These are phyloP conservation scores for Fistularia tabacaria DNA, from an alignment of 2,797 vertebrate genomes.

Conservation along the genomic window DNA sequence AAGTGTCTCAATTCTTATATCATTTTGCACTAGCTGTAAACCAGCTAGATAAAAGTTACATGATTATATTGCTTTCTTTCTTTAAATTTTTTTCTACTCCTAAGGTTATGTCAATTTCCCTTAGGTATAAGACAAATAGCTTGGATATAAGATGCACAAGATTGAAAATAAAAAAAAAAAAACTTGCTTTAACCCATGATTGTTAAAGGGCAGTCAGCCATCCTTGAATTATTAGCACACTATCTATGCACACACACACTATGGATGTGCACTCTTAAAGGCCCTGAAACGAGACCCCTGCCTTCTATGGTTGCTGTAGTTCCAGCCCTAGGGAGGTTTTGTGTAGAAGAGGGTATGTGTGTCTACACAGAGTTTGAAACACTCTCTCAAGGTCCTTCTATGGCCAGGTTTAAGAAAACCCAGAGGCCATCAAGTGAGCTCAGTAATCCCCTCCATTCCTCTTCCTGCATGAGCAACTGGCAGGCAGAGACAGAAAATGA, in stretches of 20 bases:
- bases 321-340: slow-evolving; percentile 29
- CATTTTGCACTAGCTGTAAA: too few species aligned
- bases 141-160: slow-evolving; percentile 3
- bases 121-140: too few species aligned
- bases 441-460: slow-evolving; percentile 61
- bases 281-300: slow-evolving; percentile 45
- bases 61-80: too few species aligned
- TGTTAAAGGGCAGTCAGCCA: slow-evolving; percentile 46
- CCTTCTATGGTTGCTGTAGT: slow-evolving; percentile 70
- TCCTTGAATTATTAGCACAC: slow-evolving; percentile 39
- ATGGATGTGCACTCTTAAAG: slow-evolving; percentile 29
- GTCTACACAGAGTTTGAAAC: slow-evolving; percentile 33
- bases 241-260: slow-evolving; percentile 17
- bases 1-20: too few species aligned
- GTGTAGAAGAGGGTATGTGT: slow-evolving; percentile 11
- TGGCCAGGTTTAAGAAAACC: slow-evolving; percentile 54
- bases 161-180: background rate
- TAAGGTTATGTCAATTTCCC: background rate
- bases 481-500: slow-evolving; percentile 32
- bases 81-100: too few species aligned
- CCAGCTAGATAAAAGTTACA: too few species aligned
- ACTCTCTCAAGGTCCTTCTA: slow-evolving; percentile 63
- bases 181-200: slow-evolving; percentile 38
- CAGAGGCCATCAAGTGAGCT: slow-evolving; percentile 37
- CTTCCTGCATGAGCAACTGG: slow-evolving; percentile 58